A percentile compares a stretch with the other conserved stretches of the same genome.
Evolutionary conservation across 2,888 invertebrate species (phyloP).

Genomic region (Euclidia mi): DNA sequence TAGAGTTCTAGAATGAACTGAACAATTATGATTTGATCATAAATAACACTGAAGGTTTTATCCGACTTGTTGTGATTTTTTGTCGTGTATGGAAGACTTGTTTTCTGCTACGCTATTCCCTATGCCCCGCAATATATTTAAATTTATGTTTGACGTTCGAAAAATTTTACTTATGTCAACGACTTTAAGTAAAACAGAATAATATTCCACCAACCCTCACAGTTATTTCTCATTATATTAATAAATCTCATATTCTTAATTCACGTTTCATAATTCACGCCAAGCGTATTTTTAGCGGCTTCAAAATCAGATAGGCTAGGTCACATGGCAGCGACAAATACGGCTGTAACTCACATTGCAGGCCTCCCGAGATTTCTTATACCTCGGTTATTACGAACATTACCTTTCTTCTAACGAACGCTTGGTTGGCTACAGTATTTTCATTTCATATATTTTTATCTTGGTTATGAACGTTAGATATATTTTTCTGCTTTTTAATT

Average conservation of each 20-base stretch:
- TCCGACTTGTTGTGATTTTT: not conserved
- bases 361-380: conserved; percentile 81
- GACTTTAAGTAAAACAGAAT: too few species aligned
- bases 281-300: conserved; percentile 44
- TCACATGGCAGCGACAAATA: conserved; percentile 86
- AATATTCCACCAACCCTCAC: too few species aligned
- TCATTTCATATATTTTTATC: conserved; percentile 43
- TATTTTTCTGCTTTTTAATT: conserved; percentile 1
- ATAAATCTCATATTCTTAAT: too few species aligned
- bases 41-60: too few species aligned
- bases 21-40: not conserved
- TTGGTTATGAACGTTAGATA: not conserved
- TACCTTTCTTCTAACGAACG: conserved; percentile 46
- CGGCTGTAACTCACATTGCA: conserved; percentile 77
- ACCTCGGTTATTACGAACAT: conserved; percentile 73
- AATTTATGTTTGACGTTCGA: too few species aligned
- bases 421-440: conserved; percentile 48
- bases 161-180: too few species aligned
- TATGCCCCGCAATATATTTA: too few species aligned
- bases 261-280: not conserved
- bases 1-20: not conserved
- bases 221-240: too few species aligned
- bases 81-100: too few species aligned
- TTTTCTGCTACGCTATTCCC: too few species aligned
- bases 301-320: conserved; percentile 80